These are phyloP conservation scores for Hypselothyrea guttata DNA, from an alignment of 2,888 invertebrate genomes.

Conservation along the genomic window DNA sequence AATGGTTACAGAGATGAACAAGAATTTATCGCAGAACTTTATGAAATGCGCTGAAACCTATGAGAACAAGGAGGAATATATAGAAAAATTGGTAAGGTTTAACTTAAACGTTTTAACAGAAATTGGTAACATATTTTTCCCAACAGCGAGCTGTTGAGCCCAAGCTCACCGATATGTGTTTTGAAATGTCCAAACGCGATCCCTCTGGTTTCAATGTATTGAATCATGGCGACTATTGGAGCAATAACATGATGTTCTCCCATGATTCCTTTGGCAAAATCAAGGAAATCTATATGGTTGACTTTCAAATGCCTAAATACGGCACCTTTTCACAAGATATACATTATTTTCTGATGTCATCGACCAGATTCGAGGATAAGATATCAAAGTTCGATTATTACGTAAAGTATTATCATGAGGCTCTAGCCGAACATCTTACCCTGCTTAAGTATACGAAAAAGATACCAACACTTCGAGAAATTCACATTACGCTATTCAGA, in stretches of 20 bases:
- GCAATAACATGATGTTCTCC: slow-evolving; percentile 76
- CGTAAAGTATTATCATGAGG: slow-evolving; percentile 72
- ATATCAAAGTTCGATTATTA: slow-evolving; percentile 77
- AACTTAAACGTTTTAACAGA: neutral
- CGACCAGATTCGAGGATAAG: slow-evolving; percentile 73
- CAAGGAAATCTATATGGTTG: slow-evolving; percentile 69
- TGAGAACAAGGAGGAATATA: slow-evolving; percentile 43
- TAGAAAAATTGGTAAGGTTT: slow-evolving; percentile 56
- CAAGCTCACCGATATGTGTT: slow-evolving; percentile 40
- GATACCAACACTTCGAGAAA: slow-evolving; percentile 66
- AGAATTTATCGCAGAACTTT: slow-evolving; percentile 21
- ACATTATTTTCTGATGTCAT: slow-evolving; percentile 74
- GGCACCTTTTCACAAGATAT: slow-evolving; percentile 74
- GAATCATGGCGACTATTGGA: slow-evolving; percentile 75
- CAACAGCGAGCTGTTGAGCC: slow-evolving; percentile 39
- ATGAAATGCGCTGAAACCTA: slow-evolving; percentile 36
- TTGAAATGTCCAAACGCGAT: slow-evolving; percentile 36
- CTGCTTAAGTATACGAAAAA: slow-evolving; percentile 66
- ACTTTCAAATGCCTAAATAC: slow-evolving; percentile 75
- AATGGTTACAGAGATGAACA: slow-evolving; percentile 25
- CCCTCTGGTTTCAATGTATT: slow-evolving; percentile 60
- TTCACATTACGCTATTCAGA: slow-evolving; percentile 65
- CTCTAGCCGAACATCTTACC: slow-evolving; percentile 63
- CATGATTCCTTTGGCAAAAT: slow-evolving; percentile 63
- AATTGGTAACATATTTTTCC: neutral